A percentile compares a stretch with the other conserved stretches of the same genome.
Evolutionary conservation across 23 tunicate species (phyloP).

Genomic region (Trididemnum miniatum): DNA sequence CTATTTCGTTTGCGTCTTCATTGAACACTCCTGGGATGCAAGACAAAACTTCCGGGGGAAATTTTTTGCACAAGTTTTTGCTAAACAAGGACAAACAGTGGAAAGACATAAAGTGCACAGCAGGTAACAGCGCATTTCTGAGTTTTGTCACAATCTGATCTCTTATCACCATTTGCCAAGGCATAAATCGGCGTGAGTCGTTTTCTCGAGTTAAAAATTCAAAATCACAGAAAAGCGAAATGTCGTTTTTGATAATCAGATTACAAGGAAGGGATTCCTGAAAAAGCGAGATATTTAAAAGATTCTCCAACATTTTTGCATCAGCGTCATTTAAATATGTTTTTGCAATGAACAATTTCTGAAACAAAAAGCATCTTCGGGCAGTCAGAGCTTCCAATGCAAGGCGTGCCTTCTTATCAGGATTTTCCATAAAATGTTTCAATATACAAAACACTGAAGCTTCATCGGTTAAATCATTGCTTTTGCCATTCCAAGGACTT

Average conservation of each 20-base stretch:
- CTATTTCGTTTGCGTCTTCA: constrained; percentile 21
- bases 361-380: background rate
- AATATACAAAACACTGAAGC: constrained; percentile 4
- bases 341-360: background rate
- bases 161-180: background rate
- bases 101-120: background rate
- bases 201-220: background rate
- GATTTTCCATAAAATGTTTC: background rate
- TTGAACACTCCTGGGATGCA: constrained; percentile 1
- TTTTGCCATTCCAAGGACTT: constrained; percentile 23
- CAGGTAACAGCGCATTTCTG: constrained; percentile 1
- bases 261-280: background rate
- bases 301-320: background rate
- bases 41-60: background rate
- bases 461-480: background rate
- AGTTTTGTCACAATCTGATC: background rate
- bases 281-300: background rate
- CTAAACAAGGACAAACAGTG: background rate
- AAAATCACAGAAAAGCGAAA: background rate
- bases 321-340: background rate
- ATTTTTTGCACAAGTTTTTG: constrained; percentile 9
- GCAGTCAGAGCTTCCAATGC: constrained; percentile 1
- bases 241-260: background rate
- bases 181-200: background rate
- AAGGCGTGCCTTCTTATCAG: background rate